Percentiles rank a stretch among this genome's conserved stretches.
phyloP scores from a whole-genome alignment of 2,888 invertebrate genomes.

The Rhyacophila evoluta region DNA sequence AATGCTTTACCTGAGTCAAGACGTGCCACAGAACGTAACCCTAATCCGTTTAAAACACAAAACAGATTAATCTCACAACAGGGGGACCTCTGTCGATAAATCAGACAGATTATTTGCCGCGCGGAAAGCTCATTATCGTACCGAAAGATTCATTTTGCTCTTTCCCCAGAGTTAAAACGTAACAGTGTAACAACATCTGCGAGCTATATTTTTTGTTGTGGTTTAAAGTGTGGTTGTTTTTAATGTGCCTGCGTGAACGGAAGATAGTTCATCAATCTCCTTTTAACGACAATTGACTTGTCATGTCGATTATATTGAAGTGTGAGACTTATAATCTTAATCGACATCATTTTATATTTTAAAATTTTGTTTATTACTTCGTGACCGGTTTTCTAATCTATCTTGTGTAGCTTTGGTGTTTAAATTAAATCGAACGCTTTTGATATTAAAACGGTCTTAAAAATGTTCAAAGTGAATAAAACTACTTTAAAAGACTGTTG shows the following conservation, averaged over 20 bases:
- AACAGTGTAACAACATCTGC: background rate
- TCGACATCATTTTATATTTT: no score
- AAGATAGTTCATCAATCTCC: background rate
- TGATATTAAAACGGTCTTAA: no score
- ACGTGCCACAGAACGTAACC: conserved; percentile 58
- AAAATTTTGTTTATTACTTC: no score
- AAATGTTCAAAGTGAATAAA: no score
- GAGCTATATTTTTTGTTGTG: background rate
- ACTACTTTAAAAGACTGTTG: no score
- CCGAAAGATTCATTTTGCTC: background rate
- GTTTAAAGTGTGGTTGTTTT: background rate
- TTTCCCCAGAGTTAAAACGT: background rate
- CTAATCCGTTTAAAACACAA: background rate
- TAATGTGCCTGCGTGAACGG: background rate
- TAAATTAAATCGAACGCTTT: no score
- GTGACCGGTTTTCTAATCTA: no score
- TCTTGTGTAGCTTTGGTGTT: no score
- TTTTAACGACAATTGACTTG: no score
- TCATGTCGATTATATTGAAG: no score
- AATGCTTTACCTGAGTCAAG: conserved; percentile 70
- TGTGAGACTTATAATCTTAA: no score
- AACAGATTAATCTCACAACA: conserved; percentile 7
- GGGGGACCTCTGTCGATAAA: background rate
- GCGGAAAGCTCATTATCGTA: background rate
- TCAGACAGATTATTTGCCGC: background rate